Conservation (phyloP, 2,797 vertebrate species). For the Holocentrus rufus region DNA sequence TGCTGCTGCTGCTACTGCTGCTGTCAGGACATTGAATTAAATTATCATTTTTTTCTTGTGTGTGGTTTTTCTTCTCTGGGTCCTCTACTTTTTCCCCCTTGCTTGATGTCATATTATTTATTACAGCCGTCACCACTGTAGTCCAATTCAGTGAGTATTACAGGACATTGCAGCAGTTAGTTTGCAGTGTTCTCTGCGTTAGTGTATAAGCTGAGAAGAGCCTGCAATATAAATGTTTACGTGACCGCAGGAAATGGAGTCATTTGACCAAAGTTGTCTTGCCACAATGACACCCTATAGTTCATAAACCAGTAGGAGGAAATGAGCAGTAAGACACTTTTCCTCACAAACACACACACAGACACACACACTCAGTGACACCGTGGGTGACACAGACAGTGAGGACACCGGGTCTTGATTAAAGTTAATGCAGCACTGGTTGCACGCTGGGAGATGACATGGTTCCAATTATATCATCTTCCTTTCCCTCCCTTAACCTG, state of each 20-base stretch:
- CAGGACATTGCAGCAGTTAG: slow-evolving; percentile 41
- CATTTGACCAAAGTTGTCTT: slow-evolving; percentile 52
- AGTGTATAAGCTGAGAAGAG: slow-evolving; percentile 42
- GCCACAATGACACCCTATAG: slow-evolving; percentile 60
- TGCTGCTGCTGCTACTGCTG: slow-evolving; percentile 20
- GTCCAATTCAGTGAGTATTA: slow-evolving; percentile 29
- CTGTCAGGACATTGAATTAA: slow-evolving; percentile 12
- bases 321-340: slow-evolving; percentile 50
- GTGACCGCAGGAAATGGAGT: slow-evolving; percentile 59
- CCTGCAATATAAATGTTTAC: slow-evolving; percentile 58
- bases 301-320: slow-evolving; percentile 59
- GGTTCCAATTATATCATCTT: slow-evolving; percentile 77
- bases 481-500: slow-evolving; percentile 58
- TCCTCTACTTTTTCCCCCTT: slow-evolving; percentile 18
- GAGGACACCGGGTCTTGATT: slow-evolving; percentile 75
- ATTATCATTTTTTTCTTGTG: neutral
- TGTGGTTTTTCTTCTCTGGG: neutral
- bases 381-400: slow-evolving; percentile 57
- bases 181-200: slow-evolving; percentile 39
- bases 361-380: slow-evolving; percentile 36
- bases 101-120: slow-evolving; percentile 31
- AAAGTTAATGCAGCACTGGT: slow-evolving; percentile 72
- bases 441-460: slow-evolving; percentile 78
- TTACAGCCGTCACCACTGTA: slow-evolving; percentile 3
- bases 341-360: slow-evolving; percentile 37